A percentile compares a stretch with the other conserved stretches of the same genome.
Evolutionary conservation across 1,140 invertebrate species (phyloP).

Genomic region (Uloborus diversus): DNA sequence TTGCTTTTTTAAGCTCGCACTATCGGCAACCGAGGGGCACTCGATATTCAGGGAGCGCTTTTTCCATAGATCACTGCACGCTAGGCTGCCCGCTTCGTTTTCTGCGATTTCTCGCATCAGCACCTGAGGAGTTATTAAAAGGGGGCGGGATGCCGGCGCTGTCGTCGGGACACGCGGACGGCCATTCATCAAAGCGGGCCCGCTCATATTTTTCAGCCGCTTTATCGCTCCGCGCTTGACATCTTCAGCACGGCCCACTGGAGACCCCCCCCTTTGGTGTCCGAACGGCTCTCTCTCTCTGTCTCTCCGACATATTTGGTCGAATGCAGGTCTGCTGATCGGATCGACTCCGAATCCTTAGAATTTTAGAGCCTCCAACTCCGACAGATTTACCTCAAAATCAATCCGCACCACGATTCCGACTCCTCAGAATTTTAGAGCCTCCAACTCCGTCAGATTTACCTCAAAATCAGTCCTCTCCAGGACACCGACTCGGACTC

Average conservation of each 20-base stretch:
- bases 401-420: no score
- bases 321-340: no score
- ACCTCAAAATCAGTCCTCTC: no score
- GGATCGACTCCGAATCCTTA: no score
- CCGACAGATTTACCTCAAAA: no score
- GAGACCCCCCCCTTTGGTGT: not conserved
- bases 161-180: not conserved
- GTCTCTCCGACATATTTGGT: not conserved
- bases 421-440: no score
- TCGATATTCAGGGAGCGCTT: slow-evolving; percentile 9
- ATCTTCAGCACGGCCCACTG: slow-evolving; percentile 30
- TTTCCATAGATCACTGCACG: slow-evolving; percentile 10
- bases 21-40: not conserved
- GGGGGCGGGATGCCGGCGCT: not conserved
- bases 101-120: slow-evolving; percentile 19
- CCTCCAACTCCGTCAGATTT: no score
- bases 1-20: not conserved
- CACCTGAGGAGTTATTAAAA: slow-evolving; percentile 30
- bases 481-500: no score
- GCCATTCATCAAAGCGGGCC: slow-evolving; percentile 14
- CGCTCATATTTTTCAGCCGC: slow-evolving; percentile 7
- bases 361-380: no score
- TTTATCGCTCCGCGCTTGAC: slow-evolving; percentile 18
- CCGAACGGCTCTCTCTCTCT: not conserved
- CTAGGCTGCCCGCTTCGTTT: not conserved